These are phyloP conservation scores for Linnaemya vulpina DNA, from an alignment of 2,888 invertebrate species.

Conservation along the genomic window DNA sequence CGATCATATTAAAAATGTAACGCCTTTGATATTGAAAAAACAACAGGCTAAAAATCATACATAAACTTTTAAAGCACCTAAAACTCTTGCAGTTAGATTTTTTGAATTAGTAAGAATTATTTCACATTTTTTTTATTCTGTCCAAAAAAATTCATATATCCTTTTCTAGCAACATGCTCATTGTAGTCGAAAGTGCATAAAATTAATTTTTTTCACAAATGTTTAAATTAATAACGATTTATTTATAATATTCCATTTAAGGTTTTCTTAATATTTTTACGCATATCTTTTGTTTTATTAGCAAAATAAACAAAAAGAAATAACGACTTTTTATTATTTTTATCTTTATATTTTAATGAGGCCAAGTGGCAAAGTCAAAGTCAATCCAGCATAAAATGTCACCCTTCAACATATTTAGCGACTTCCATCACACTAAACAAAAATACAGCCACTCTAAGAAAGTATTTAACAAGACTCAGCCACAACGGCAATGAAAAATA, in stretches of 20 bases:
- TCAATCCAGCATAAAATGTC: conserved; percentile 73
- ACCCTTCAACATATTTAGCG: conserved; percentile 50
- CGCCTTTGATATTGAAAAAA: conserved; percentile 44
- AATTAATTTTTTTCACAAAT: too few relatives aligned
- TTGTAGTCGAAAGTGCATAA: too few relatives aligned
- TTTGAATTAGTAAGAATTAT: too few relatives aligned
- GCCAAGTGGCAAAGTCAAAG: conserved; percentile 72
- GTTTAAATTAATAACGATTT: too few relatives aligned
- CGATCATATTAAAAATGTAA: conserved; percentile 30
- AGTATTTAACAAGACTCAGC: conserved; percentile 4
- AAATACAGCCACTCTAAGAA: conserved; percentile 24
- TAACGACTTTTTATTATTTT: background rate
- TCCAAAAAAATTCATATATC: background rate
- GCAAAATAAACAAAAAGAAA: background rate
- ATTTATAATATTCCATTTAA: too few relatives aligned
- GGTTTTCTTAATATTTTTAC: too few relatives aligned
- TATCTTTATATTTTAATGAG: conserved; percentile 37
- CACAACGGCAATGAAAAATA: conserved; percentile 2
- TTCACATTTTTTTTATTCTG: background rate
- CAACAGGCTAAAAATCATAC: background rate
- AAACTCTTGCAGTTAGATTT: too few relatives aligned
- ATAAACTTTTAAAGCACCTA: background rate
- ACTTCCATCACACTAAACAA: conserved; percentile 61
- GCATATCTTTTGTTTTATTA: too few relatives aligned
- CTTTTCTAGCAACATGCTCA: too few relatives aligned